Conservation (phyloP, 2,113 vertebrate species). For the Theropithecus gelada region DNA sequence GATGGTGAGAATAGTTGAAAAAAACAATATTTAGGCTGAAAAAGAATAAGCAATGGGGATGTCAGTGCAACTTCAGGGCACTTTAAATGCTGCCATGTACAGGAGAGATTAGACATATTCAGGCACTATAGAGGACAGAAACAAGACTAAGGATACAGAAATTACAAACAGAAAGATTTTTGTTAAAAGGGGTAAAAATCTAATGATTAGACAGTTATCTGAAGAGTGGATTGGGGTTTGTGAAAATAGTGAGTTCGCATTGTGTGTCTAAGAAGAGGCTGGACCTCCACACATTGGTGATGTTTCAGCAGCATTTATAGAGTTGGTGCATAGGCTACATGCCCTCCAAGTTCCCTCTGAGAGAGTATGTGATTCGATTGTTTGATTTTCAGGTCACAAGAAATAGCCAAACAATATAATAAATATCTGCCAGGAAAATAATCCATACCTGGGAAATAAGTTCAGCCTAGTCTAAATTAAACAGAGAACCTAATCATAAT, state of each 20-base stretch:
- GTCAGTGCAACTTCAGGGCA: not conserved
- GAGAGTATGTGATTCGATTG: not conserved
- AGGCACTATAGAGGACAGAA: not conserved
- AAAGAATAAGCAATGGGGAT: not conserved
- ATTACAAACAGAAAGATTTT: not conserved
- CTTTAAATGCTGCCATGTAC: not conserved
- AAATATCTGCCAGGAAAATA: slow-evolving; percentile 46
- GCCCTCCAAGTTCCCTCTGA: not conserved
- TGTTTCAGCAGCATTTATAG: not conserved
- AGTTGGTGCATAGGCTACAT: not conserved
- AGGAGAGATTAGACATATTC: not conserved
- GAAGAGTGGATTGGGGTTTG: not conserved
- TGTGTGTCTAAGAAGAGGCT: not conserved
- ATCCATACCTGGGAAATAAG: slow-evolving; percentile 20
- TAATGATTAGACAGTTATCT: not conserved
- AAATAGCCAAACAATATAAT: slow-evolving; percentile 45
- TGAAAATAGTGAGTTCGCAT: not conserved
- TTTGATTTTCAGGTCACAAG: slow-evolving; percentile 44
- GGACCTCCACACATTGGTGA: not conserved
- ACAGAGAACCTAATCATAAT: slow-evolving; percentile 42
- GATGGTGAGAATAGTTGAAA: not conserved
- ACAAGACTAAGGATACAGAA: not conserved
- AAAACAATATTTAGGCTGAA: not conserved
- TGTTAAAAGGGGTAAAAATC: not conserved
- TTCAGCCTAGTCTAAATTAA: slow-evolving; percentile 55